Evolutionary conservation across 1,140 invertebrate species (phyloP).

Genomic region (Eumeta japonica): DNA sequence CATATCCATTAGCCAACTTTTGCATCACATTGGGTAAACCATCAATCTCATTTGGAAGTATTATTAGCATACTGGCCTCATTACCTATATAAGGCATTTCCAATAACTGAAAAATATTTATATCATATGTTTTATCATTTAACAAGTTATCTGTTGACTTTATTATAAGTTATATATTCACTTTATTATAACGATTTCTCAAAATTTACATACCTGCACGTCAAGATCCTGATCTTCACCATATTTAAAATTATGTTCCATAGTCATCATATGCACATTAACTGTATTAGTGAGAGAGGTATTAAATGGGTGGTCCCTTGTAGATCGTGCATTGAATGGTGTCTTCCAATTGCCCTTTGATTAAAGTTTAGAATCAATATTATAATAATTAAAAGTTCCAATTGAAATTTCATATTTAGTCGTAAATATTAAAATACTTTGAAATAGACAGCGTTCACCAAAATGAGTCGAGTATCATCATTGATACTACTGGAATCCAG

Average conservation of each 20-base stretch:
- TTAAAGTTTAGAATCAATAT: slow-evolving; percentile 4
- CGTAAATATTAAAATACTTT: slow-evolving; percentile 68
- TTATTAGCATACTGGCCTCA: slow-evolving; percentile 64
- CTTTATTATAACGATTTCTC: no score
- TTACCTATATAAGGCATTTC: slow-evolving; percentile 61
- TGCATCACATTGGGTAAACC: slow-evolving; percentile 43
- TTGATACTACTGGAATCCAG: slow-evolving; percentile 59
- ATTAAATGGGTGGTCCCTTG: slow-evolving; percentile 50
- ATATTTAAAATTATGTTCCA: slow-evolving; percentile 54
- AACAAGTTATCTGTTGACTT: no score
- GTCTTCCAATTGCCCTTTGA: slow-evolving; percentile 60
- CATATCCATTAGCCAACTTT: slow-evolving; percentile 29
- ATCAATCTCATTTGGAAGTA: slow-evolving; percentile 65
- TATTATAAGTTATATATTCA: no score
- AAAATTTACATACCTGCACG: slow-evolving; percentile 39
- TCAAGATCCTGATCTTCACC: slow-evolving; percentile 52
- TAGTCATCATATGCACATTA: slow-evolving; percentile 66
- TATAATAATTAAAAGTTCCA: neutral
- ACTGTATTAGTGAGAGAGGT: slow-evolving; percentile 42
- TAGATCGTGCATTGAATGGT: slow-evolving; percentile 54
- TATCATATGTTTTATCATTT: neutral
- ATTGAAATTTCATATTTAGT: neutral
- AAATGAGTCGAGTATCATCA: slow-evolving; percentile 62
- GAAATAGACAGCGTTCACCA: slow-evolving; percentile 85
- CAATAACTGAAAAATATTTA: slow-evolving; percentile 39